Percentiles rank a stretch among this genome's conserved stretches.
Evolutionary conservation across 2,797 vertebrate species (phyloP).

Genomic region (Nannoperca australis): DNA sequence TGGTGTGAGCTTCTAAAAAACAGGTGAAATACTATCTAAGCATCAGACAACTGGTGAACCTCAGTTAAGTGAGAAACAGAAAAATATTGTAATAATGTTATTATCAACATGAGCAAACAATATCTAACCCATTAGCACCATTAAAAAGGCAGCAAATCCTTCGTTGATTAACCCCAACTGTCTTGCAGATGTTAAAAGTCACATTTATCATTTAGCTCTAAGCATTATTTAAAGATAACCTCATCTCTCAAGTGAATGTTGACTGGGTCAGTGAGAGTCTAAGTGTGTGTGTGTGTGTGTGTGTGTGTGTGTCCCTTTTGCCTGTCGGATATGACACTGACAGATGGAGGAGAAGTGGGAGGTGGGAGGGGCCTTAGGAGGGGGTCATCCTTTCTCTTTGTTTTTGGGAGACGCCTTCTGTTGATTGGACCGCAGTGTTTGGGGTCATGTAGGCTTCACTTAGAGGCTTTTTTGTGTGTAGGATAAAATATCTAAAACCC

Average conservation of each 20-base stretch:
- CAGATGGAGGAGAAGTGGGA: slow-evolving; percentile 84
- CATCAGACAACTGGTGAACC: neutral
- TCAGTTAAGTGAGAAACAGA: neutral
- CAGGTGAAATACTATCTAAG: neutral
- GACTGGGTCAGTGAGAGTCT: slow-evolving; percentile 53
- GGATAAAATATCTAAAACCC: slow-evolving; percentile 54
- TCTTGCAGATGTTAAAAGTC: slow-evolving; percentile 27
- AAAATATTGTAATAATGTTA: neutral
- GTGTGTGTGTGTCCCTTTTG: slow-evolving; percentile 59
- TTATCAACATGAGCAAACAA: neutral
- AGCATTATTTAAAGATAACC: slow-evolving; percentile 58
- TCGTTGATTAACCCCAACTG: slow-evolving; percentile 41
- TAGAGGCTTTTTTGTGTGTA: slow-evolving; percentile 51
- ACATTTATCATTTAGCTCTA: slow-evolving; percentile 39
- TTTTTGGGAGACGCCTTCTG: slow-evolving; percentile 77
- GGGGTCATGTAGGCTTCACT: slow-evolving; percentile 60
- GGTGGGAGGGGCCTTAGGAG: slow-evolving; percentile 71
- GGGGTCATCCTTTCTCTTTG: slow-evolving; percentile 77
- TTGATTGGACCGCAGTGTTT: slow-evolving; percentile 73
- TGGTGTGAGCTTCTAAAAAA: neutral
- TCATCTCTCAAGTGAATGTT: slow-evolving; percentile 43
- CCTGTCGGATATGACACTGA: slow-evolving; percentile 80
- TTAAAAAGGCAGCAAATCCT: slow-evolving; percentile 5
- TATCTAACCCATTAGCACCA: neutral
- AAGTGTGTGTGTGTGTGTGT: slow-evolving; percentile 28